Conservation (phyloP, 2,113 vertebrate species). For the Rhabdomys dilectus region DNA sequence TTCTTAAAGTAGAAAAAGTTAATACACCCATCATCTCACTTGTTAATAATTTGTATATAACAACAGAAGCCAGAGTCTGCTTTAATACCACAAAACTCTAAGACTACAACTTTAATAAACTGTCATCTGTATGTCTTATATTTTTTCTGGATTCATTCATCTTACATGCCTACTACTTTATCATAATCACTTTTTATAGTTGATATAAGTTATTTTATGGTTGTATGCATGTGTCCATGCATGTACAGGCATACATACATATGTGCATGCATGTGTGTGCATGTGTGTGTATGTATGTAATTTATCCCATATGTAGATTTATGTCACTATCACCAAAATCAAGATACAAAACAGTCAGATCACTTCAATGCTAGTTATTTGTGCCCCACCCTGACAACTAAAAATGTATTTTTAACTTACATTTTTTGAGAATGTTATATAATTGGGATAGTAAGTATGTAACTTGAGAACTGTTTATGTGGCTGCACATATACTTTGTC, state of each 20-base stretch:
- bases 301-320: background rate
- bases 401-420: background rate
- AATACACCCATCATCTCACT: background rate
- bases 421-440: slow-evolving; percentile 1
- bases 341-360: background rate
- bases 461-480: background rate
- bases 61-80: background rate
- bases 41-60: background rate
- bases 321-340: background rate
- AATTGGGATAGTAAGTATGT: background rate
- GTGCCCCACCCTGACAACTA: background rate
- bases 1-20: background rate
- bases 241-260: too few species aligned
- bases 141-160: background rate
- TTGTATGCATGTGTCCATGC: background rate
- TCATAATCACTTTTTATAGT: background rate
- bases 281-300: background rate
- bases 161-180: background rate
- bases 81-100: background rate
- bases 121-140: too few species aligned
- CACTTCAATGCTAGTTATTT: background rate
- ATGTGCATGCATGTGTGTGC: background rate
- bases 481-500: background rate
- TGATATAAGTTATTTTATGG: background rate
- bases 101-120: background rate